A percentile compares a stretch with the other conserved stretches of the same genome.
phyloP scores from a whole-genome alignment of 1,140 invertebrate genomes.

The Alviniconcha marisindica region DNA sequence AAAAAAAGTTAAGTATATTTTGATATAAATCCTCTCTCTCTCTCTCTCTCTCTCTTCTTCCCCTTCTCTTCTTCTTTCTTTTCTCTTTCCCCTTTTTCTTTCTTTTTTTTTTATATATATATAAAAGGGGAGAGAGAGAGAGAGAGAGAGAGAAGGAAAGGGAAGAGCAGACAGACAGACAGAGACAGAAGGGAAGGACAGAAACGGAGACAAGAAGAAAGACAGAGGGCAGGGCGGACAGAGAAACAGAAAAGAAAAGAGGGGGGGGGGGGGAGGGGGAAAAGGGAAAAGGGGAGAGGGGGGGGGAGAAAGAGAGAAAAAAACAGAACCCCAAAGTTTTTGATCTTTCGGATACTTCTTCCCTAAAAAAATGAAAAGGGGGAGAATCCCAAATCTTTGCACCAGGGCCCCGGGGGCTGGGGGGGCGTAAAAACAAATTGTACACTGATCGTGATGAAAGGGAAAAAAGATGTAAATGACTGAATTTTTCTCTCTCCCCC shows the following conservation, averaged over 20 bases:
- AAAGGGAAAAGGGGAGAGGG: background rate
- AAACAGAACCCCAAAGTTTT: too few species aligned
- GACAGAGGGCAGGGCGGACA: background rate
- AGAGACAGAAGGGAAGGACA: background rate
- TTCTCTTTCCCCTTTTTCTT: too few species aligned
- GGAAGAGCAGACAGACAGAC: background rate
- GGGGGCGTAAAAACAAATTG: too few species aligned
- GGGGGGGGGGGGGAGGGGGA: background rate
- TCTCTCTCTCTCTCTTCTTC: background rate
- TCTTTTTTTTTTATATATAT: background rate
- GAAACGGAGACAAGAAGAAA: background rate
- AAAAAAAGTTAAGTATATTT: slow-evolving; percentile 14
- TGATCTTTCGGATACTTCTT: too few species aligned
- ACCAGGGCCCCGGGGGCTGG: too few species aligned
- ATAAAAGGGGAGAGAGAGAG: background rate
- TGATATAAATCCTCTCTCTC: background rate
- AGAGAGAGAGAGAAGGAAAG: slow-evolving; percentile 5
- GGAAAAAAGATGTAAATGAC: too few species aligned
- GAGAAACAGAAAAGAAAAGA: background rate
- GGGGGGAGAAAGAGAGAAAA: slow-evolving; percentile 21
- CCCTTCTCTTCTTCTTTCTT: background rate
- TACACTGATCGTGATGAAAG: too few species aligned
- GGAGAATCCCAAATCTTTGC: too few species aligned
- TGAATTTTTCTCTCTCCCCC: too few species aligned
- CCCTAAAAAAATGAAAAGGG: too few species aligned